Conservation (phyloP, 2,888 invertebrate species). For the Cyaniris semiargus region DNA sequence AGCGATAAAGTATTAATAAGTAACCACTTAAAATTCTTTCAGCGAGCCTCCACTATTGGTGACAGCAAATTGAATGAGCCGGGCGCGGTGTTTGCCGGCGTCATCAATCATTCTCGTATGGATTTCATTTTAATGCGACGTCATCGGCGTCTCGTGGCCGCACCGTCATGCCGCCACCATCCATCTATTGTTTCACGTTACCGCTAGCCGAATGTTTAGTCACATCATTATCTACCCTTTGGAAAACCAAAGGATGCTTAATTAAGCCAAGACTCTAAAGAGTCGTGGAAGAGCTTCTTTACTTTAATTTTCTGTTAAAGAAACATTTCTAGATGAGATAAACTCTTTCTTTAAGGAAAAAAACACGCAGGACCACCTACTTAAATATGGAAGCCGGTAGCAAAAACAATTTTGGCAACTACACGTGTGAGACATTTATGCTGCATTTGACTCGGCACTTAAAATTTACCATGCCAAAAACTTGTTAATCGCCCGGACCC, state of each 20-base stretch:
- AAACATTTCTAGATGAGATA: background rate
- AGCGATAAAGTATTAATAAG: slow-evolving; percentile 2
- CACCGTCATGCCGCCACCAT: slow-evolving; percentile 47
- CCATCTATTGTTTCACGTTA: slow-evolving; percentile 50
- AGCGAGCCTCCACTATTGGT: slow-evolving; percentile 50
- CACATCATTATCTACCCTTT: slow-evolving; percentile 40
- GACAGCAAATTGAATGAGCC: slow-evolving; percentile 76
- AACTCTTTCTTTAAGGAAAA: too few relatives aligned
- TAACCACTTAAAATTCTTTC: slow-evolving; percentile 32
- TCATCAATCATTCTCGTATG: slow-evolving; percentile 78
- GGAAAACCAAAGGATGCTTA: background rate
- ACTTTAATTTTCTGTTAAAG: background rate
- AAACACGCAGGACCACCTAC: background rate
- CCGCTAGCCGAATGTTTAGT: slow-evolving; percentile 41
- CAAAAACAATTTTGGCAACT: background rate
- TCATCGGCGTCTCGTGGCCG: slow-evolving; percentile 73
- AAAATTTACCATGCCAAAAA: slow-evolving; percentile 41
- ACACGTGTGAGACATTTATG: slow-evolving; percentile 16
- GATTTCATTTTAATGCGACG: slow-evolving; percentile 78
- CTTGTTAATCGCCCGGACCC: slow-evolving; percentile 45
- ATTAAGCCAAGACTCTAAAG: background rate
- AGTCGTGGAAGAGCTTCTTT: background rate
- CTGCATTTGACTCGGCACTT: slow-evolving; percentile 31
- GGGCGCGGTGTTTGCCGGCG: slow-evolving; percentile 67
- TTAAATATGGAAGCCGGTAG: background rate